A percentile compares a stretch with the other conserved stretches of the same genome.
These are phyloP conservation scores for Pristionchus mayeri DNA, from an alignment of 2,888 invertebrate genomes.

Conservation along the genomic window DNA sequence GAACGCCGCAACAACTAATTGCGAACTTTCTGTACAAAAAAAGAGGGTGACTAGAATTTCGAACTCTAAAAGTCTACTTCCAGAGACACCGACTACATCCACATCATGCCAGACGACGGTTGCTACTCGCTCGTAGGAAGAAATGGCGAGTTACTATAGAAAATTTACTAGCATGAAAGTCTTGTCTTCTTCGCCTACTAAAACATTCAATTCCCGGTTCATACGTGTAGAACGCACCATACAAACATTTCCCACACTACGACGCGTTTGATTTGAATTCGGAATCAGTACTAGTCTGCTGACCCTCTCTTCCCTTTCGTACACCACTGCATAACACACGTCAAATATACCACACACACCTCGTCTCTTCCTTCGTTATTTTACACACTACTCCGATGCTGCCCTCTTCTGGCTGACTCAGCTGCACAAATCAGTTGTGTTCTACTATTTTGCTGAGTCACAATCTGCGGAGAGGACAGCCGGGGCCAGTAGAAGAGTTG, in stretches of 20 bases:
- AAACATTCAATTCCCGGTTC: too few relatives aligned
- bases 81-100: slow-evolving; percentile 74
- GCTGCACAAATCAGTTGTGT: slow-evolving; percentile 43
- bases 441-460: slow-evolving; percentile 40
- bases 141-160: slow-evolving; percentile 60
- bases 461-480: neutral
- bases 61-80: too few relatives aligned
- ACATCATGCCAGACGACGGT: slow-evolving; percentile 76
- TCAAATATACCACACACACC: neutral
- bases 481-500: neutral
- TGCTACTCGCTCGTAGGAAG: slow-evolving; percentile 75
- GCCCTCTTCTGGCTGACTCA: slow-evolving; percentile 7
- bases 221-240: too few relatives aligned
- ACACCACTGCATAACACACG: neutral
- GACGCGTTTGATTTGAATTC: too few relatives aligned
- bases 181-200: too few relatives aligned
- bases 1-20: too few relatives aligned
- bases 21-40: too few relatives aligned
- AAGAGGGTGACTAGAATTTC: neutral
- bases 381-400: slow-evolving; percentile 39
- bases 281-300: neutral
- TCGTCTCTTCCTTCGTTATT: neutral
- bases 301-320: neutral
- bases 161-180: too few relatives aligned
- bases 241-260: too few relatives aligned